A percentile compares a stretch with the other conserved stretches of the same genome.
These are phyloP conservation scores for Agonum fuliginosum DNA, from an alignment of 2,888 invertebrate species.

Conservation along the genomic window DNA sequence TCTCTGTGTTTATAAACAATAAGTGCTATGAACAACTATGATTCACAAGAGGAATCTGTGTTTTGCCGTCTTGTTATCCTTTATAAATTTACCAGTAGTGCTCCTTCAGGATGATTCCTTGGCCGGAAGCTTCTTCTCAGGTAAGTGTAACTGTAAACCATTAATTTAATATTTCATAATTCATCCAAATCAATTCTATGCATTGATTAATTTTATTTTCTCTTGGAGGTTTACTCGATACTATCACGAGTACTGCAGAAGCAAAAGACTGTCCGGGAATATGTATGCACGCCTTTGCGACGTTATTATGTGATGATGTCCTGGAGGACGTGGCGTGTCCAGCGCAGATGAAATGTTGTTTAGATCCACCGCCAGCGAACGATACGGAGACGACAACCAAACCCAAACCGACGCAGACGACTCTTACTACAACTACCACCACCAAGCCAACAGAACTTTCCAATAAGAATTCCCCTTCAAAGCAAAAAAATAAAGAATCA, in stretches of 20 bases:
- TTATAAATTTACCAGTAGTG: constrained; percentile 66
- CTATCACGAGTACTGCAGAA: constrained; percentile 89
- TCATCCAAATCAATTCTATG: not conserved
- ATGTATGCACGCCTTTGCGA: constrained; percentile 90
- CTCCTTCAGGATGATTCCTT: constrained; percentile 83
- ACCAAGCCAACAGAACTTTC: constrained; percentile 61
- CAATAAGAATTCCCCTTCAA: constrained; percentile 49
- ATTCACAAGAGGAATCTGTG: constrained; percentile 45
- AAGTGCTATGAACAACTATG: constrained; percentile 31
- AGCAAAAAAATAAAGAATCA: constrained; percentile 57
- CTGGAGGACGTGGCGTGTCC: constrained; percentile 88
- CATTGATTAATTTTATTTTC: no score
- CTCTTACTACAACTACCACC: constrained; percentile 65
- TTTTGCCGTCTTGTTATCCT: constrained; percentile 66
- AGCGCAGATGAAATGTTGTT: constrained; percentile 88
- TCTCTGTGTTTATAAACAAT: not conserved
- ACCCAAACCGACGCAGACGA: constrained; percentile 67
- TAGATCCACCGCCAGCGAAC: constrained; percentile 82
- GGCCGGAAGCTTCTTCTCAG: constrained; percentile 88
- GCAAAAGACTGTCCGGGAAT: constrained; percentile 92
- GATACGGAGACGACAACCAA: constrained; percentile 68
- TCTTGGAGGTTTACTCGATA: constrained; percentile 88
- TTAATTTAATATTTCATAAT: not conserved
- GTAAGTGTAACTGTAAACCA: constrained; percentile 71
- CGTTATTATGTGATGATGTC: constrained; percentile 90